Evolutionary conservation across 2,888 invertebrate species (phyloP).

Genomic region (Xestia xanthographa): DNA sequence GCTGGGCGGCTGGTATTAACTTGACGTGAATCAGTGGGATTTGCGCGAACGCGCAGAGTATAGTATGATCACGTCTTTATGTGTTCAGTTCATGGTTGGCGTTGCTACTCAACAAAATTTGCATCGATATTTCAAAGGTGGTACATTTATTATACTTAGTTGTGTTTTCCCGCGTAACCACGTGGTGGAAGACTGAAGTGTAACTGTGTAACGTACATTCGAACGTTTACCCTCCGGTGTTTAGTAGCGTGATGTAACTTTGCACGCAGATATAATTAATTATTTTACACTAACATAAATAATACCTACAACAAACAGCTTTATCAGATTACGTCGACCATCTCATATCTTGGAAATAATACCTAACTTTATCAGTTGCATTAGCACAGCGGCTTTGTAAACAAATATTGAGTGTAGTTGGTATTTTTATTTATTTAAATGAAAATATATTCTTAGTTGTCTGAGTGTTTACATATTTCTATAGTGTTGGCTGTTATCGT

Average conservation of each 20-base stretch:
- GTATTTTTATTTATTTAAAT: not conserved
- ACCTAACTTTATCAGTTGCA: slow-evolving; percentile 17
- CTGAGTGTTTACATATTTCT: not conserved
- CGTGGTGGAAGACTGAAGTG: no score
- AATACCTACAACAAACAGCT: not conserved
- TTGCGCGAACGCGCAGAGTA: not conserved
- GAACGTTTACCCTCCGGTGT: not conserved
- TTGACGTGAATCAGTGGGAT: not conserved
- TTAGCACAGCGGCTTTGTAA: not conserved
- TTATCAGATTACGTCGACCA: slow-evolving; percentile 9
- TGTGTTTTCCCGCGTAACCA: no score
- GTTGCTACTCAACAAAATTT: no score
- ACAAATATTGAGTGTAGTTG: not conserved
- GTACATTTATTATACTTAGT: no score
- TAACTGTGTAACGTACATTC: no score
- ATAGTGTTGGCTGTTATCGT: not conserved
- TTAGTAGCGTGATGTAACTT: not conserved
- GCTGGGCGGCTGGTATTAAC: not conserved
- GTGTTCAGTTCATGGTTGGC: no score
- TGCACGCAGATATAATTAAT: not conserved
- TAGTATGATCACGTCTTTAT: no score
- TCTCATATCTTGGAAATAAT: slow-evolving; percentile 1
- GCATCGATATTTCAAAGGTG: no score
- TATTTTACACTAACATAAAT: not conserved
- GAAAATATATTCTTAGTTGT: not conserved